Evolutionary conservation across 2,888 invertebrate species (phyloP).

Genomic region (Eustalomyia histrio): DNA sequence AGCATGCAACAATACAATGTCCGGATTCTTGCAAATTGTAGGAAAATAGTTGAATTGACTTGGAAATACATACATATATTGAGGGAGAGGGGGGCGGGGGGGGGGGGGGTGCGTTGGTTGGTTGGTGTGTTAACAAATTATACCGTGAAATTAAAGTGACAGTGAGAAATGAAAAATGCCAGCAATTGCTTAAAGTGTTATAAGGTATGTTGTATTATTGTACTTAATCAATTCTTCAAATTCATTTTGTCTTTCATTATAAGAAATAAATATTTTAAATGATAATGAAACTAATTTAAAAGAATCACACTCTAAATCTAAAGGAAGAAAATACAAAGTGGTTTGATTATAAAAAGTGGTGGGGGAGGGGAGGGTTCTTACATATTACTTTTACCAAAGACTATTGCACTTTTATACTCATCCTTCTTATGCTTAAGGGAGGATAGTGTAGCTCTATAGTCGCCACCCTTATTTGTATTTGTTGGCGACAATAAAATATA

Average conservation of each 20-base stretch:
- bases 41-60: neutral
- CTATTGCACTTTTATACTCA: neutral
- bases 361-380: neutral
- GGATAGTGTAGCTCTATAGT: neutral
- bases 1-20: slow-evolving; percentile 38
- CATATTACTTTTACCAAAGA: neutral
- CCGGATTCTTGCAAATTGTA: slow-evolving; percentile 14
- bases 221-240: slow-evolving; percentile 46
- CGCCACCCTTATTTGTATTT: neutral
- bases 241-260: slow-evolving; percentile 62
- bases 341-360: slow-evolving; percentile 1
- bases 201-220: slow-evolving; percentile 63
- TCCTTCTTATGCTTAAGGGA: neutral
- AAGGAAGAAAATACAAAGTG: neutral
- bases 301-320: slow-evolving; percentile 57
- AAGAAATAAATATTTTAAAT: slow-evolving; percentile 67
- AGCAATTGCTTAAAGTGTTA: slow-evolving; percentile 66
- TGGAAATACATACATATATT: neutral
- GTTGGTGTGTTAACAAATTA: slow-evolving; percentile 32
- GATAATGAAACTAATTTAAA: slow-evolving; percentile 72
- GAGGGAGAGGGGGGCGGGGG: too few relatives aligned
- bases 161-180: slow-evolving; percentile 55
- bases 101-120: neutral
- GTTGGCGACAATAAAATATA: slow-evolving; percentile 4
- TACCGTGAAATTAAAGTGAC: slow-evolving; percentile 49